phyloP scores from a whole-genome alignment of 2,888 invertebrate genomes.

The Ametastegia equiseti region DNA sequence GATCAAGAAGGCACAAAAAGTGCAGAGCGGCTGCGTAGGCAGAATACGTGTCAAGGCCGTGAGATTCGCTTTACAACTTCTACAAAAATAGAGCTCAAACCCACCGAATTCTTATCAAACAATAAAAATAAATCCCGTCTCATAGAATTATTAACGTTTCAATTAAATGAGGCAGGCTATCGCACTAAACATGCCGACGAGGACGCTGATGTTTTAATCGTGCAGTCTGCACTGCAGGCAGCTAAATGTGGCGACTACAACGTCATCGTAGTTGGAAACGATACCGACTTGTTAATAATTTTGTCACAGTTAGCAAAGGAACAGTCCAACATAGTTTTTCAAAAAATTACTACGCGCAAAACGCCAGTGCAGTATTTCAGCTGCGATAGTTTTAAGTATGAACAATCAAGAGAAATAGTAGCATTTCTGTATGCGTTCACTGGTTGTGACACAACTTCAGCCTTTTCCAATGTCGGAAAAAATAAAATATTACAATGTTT shows the following conservation, averaged over 20 bases:
- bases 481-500: neutral
- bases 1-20: neutral
- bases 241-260: neutral
- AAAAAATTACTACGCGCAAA: neutral
- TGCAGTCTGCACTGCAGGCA: neutral
- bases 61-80: neutral
- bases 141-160: neutral
- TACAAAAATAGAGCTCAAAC: neutral
- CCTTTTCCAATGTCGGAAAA: neutral
- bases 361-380: neutral
- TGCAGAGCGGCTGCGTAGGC: neutral
- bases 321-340: neutral
- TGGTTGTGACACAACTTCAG: neutral
- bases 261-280: neutral
- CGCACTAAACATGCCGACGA: neutral
- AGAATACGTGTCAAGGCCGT: neutral
- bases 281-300: neutral
- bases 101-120: neutral
- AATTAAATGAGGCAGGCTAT: neutral
- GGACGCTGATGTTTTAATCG: no score
- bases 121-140: neutral
- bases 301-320: neutral
- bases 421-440: neutral
- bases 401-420: neutral
- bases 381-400: neutral